phyloP scores from a whole-genome alignment of 2,888 invertebrate species.

The Drosophila helvetica region DNA sequence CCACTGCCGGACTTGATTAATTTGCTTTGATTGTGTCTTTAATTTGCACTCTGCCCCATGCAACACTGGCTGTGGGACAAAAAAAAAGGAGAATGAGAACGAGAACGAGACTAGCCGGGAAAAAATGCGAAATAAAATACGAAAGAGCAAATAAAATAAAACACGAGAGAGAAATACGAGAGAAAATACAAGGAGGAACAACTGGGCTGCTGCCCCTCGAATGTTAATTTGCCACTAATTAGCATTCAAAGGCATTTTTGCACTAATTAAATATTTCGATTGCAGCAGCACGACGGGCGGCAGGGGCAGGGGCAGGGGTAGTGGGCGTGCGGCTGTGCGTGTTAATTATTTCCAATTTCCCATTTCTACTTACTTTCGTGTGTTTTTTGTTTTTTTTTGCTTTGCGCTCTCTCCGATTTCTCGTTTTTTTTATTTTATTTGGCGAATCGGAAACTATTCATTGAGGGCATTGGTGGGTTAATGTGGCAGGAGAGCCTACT shows the following conservation, averaged over 20 bases:
- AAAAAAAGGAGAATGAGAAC: slow-evolving; percentile 9
- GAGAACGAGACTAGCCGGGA: not conserved
- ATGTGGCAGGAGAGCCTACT: slow-evolving; percentile 62
- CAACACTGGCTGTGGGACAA: slow-evolving; percentile 10
- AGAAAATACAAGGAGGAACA: slow-evolving; percentile 36
- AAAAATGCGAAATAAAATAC: slow-evolving; percentile 3
- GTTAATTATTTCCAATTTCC: slow-evolving; percentile 54
- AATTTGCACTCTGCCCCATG: slow-evolving; percentile 62
- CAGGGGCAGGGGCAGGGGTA: slow-evolving; percentile 5
- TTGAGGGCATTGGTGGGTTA: slow-evolving; percentile 35
- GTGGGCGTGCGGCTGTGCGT: slow-evolving; percentile 34
- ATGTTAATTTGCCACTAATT: slow-evolving; percentile 80
- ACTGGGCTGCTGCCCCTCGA: slow-evolving; percentile 43
- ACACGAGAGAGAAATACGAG: slow-evolving; percentile 17
- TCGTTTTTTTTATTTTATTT: slow-evolving; percentile 33
- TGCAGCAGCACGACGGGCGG: slow-evolving; percentile 44
- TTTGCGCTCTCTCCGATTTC: not conserved
- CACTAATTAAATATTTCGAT: slow-evolving; percentile 81
- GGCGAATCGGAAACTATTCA: slow-evolving; percentile 72
- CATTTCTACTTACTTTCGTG: slow-evolving; percentile 12
- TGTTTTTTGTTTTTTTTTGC: not conserved
- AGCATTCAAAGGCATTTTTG: slow-evolving; percentile 79
- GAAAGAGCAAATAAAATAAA: slow-evolving; percentile 31
- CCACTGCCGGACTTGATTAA: slow-evolving; percentile 74
- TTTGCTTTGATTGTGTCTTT: slow-evolving; percentile 78